phyloP scores from a whole-genome alignment of 2,888 invertebrate species.

The Biston betularia region DNA sequence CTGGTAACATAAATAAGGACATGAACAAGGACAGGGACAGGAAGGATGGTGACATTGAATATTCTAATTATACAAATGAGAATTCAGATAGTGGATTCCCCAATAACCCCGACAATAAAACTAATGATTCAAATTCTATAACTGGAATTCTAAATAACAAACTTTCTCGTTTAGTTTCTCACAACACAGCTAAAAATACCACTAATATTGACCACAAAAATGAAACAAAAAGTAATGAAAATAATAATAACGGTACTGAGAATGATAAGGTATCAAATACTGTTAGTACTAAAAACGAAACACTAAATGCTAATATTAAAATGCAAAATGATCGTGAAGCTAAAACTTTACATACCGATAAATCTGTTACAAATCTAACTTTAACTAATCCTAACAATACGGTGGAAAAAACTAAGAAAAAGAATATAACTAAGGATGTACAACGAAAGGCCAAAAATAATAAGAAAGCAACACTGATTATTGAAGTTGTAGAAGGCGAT shows the following conservation, averaged over 20 bases:
- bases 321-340: conserved; percentile 16
- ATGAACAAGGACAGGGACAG: too few species aligned
- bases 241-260: not conserved
- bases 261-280: not conserved
- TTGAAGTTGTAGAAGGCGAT: conserved; percentile 58
- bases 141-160: not conserved
- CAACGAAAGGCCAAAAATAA: conserved; percentile 34
- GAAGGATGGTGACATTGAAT: not conserved
- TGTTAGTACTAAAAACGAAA: not conserved
- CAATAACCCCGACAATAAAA: not conserved
- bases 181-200: not conserved
- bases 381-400: not conserved
- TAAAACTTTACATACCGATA: not conserved
- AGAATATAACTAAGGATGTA: not conserved
- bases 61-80: not conserved
- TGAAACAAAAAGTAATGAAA: not conserved
- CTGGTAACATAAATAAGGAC: not conserved
- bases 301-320: not conserved
- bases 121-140: not conserved
- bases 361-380: not conserved
- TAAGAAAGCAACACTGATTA: conserved; percentile 25
- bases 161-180: not conserved
- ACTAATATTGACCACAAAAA: not conserved
- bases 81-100: not conserved
- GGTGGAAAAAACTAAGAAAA: not conserved